A percentile compares a stretch with the other conserved stretches of the same genome.
phyloP scores from a whole-genome alignment of 2,113 vertebrate genomes.

The Pelecanoides urinatrix region DNA sequence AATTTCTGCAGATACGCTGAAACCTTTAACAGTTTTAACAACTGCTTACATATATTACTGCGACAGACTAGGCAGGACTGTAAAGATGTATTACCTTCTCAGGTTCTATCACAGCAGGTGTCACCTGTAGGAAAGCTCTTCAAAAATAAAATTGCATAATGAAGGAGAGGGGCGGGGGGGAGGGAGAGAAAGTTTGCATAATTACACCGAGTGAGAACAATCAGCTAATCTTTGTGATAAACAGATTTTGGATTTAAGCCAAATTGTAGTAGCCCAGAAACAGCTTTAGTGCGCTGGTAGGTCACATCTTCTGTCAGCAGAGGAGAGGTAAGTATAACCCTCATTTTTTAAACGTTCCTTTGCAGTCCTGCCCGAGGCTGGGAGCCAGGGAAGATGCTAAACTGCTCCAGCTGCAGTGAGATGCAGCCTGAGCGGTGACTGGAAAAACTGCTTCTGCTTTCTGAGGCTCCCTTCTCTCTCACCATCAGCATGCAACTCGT shows the following conservation, averaged over 20 bases:
- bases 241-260: not conserved
- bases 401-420: not conserved
- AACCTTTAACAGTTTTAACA: not conserved
- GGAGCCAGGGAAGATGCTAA: not conserved
- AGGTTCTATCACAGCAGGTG: not conserved
- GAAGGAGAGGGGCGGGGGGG: not conserved
- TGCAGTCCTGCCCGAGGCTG: not conserved
- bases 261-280: not conserved
- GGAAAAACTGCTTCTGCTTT: not conserved
- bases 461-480: not conserved
- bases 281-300: rapidly evolving
- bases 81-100: not conserved
- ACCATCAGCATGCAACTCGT: rapidly evolving
- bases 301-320: not conserved
- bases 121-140: not conserved
- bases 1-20: not conserved
- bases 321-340: not conserved
- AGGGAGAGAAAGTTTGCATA: not conserved
- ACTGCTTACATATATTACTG: not conserved
- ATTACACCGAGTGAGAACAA: not conserved
- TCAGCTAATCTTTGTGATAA: not conserved
- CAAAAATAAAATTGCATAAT: not conserved
- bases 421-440: not conserved
- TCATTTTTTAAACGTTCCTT: not conserved
- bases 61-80: not conserved